These are phyloP conservation scores for Agrotis segetum DNA, from an alignment of 2,888 invertebrate genomes.

Conservation along the genomic window DNA sequence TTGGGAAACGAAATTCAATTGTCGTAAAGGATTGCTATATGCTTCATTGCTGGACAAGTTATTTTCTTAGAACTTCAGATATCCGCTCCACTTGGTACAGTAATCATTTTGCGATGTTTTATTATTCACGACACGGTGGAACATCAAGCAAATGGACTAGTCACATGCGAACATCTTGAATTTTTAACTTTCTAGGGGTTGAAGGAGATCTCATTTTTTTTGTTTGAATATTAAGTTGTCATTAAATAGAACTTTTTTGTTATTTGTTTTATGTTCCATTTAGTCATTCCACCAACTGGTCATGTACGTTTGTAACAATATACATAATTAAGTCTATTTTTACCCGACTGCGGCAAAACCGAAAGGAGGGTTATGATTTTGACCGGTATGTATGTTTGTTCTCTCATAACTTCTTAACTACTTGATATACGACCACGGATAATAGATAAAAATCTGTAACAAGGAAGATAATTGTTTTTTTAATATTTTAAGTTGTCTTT, in stretches of 20 bases:
- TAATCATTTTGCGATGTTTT: slow-evolving; percentile 62
- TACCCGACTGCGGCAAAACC: no score
- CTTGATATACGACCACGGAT: no score
- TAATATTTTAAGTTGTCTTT: no score
- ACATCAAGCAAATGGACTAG: slow-evolving; percentile 63
- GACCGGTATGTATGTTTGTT: no score
- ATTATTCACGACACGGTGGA: slow-evolving; percentile 68
- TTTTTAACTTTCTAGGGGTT: slow-evolving; percentile 42
- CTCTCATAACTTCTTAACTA: no score
- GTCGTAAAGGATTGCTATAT: slow-evolving; percentile 79
- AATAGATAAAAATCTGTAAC: no score
- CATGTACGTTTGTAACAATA: neutral
- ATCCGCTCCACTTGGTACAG: slow-evolving; percentile 64
- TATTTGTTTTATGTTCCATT: neutral
- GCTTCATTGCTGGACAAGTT: slow-evolving; percentile 71
- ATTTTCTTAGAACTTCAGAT: slow-evolving; percentile 68
- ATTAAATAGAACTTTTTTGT: neutral
- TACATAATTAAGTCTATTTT: no score
- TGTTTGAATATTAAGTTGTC: neutral
- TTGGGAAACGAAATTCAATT: slow-evolving; percentile 84
- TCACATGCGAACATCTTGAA: slow-evolving; percentile 64
- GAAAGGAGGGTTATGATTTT: no score
- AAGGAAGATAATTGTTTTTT: no score
- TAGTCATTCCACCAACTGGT: neutral
- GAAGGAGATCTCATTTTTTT: neutral